These are phyloP conservation scores for Tenodera sinensis DNA, from an alignment of 2,888 invertebrate species.

Conservation along the genomic window DNA sequence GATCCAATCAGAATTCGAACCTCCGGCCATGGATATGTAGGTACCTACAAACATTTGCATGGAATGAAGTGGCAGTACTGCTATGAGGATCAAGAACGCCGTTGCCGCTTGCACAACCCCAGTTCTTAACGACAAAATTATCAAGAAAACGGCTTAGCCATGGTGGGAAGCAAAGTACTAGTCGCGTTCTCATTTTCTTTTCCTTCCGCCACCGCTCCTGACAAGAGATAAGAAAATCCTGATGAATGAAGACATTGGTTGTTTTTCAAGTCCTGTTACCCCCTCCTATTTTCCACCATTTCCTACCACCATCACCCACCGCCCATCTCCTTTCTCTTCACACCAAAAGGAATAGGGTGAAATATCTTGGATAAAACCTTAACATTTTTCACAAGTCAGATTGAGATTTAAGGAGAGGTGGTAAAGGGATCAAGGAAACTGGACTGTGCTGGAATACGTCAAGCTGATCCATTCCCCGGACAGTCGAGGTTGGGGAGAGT, in stretches of 20 bases:
- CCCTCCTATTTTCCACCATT: constrained; percentile 11
- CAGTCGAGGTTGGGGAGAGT: background rate
- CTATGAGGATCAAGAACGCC: background rate
- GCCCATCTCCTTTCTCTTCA: background rate
- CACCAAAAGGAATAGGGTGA: constrained; percentile 28
- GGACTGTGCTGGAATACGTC: background rate
- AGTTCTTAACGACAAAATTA: constrained; percentile 39
- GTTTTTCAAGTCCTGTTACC: constrained; percentile 36
- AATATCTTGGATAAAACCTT: constrained; percentile 33
- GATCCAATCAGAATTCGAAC: background rate
- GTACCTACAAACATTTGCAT: background rate
- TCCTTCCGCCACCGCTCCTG: constrained; percentile 30
- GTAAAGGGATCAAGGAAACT: constrained; percentile 12
- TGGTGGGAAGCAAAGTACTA: constrained; percentile 29
- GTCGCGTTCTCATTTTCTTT: constrained; percentile 30
- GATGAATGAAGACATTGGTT: constrained; percentile 41
- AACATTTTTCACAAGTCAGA: constrained; percentile 33
- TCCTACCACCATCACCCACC: background rate
- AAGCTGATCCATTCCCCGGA: background rate
- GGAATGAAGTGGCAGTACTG: background rate
- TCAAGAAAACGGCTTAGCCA: constrained; percentile 38
- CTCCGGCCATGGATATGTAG: background rate
- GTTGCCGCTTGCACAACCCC: background rate
- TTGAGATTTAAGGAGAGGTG: constrained; percentile 25
- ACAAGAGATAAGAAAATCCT: constrained; percentile 40